These are phyloP conservation scores for Tyto alba DNA, from an alignment of 2,113 vertebrate genomes.

Conservation along the genomic window DNA sequence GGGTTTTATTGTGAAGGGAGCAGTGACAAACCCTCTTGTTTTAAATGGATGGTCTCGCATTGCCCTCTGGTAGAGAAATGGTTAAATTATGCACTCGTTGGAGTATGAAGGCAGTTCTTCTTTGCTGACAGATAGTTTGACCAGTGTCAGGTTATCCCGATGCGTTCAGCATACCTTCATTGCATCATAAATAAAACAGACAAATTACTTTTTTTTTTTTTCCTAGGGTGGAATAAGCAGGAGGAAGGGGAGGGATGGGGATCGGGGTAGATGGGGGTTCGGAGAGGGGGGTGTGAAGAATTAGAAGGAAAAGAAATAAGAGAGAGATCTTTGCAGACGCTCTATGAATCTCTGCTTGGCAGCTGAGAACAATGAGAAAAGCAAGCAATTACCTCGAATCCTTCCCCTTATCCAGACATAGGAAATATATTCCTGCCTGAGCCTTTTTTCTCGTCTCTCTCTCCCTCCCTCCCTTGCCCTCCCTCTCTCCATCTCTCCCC, in stretches of 20 bases:
- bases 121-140: conserved; percentile 91
- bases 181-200: conserved; percentile 99
- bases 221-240: conserved; percentile 74
- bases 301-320: conserved; percentile 68
- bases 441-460: conserved; percentile 57
- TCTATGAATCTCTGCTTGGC: conserved; percentile 82
- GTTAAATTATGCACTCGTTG: conserved; percentile 87
- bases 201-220: conserved; percentile 83
- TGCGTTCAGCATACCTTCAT: conserved; percentile 94
- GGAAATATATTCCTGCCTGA: conserved; percentile 91
- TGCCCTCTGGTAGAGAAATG: conserved; percentile 75
- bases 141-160: conserved; percentile 94
- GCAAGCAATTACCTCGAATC: conserved; percentile 93
- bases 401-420: conserved; percentile 85
- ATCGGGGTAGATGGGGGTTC: conserved; percentile 19
- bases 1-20: not conserved
- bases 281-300: conserved; percentile 58
- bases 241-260: conserved; percentile 63
- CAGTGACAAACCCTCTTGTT: not conserved
- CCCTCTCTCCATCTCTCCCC: conserved; percentile 27
- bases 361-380: conserved; percentile 82
- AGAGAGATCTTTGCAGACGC: conserved; percentile 73
- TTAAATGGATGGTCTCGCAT: not conserved
- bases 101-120: conserved; percentile 95
- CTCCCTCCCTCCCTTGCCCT: conserved; percentile 50